A percentile compares a stretch with the other conserved stretches of the same genome.
phyloP scores from a whole-genome alignment of 2,888 invertebrate species.

The Eueremaeus valkanovi region DNA sequence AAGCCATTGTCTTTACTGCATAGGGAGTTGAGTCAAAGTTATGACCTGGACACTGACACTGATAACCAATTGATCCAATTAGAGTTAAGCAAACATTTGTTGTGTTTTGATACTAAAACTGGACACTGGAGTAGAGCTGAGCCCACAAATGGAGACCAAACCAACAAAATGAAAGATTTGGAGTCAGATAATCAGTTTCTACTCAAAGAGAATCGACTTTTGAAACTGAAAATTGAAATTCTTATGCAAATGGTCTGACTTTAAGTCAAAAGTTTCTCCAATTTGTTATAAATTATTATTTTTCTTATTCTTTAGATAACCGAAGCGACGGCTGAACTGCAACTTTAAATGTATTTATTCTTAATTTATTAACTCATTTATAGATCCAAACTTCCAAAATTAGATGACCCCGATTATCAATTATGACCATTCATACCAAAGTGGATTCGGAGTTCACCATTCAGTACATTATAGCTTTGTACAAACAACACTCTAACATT shows the following conservation, averaged over 20 bases:
- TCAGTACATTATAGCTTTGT: too few species aligned
- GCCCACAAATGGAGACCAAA: background rate
- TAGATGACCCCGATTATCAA: too few species aligned
- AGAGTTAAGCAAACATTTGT: background rate
- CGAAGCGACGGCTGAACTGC: conserved; percentile 38
- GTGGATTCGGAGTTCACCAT: too few species aligned
- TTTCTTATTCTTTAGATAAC: conserved; percentile 18
- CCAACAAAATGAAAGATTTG: conserved; percentile 8
- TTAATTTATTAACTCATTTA: too few species aligned
- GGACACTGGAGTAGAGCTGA: background rate
- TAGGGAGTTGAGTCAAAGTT: conserved; percentile 8
- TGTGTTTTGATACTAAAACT: background rate
- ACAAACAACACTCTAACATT: too few species aligned
- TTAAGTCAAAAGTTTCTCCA: background rate
- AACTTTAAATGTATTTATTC: too few species aligned
- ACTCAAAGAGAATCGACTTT: conserved; percentile 29
- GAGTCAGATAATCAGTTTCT: conserved; percentile 3
- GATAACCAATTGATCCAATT: background rate
- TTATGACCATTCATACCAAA: too few species aligned
- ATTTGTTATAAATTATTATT: background rate
- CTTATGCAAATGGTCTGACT: conserved; percentile 36
- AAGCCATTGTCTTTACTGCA: conserved; percentile 20
- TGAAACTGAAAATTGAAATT: conserved; percentile 39
- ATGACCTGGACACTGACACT: background rate
- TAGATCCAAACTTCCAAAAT: too few species aligned